A percentile compares a stretch with the other conserved stretches of the same genome.
These are phyloP conservation scores for Melanostigma gelatinosum DNA, from an alignment of 2,113 vertebrate species.

Conservation along the genomic window DNA sequence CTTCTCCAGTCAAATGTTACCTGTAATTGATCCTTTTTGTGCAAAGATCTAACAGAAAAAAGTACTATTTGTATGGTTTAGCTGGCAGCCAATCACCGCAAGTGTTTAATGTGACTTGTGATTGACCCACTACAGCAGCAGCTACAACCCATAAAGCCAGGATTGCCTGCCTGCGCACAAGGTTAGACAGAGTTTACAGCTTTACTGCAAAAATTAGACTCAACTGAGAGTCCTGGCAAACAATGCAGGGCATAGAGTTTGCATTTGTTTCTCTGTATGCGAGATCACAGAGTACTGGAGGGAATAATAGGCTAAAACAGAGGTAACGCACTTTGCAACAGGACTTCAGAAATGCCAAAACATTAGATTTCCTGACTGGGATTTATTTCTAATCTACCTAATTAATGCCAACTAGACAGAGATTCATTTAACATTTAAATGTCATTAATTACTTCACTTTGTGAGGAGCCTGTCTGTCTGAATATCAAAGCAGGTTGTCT, in stretches of 20 bases:
- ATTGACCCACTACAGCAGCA: not conserved
- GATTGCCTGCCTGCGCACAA: not conserved
- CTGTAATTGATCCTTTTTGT: not conserved
- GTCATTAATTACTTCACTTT: conserved; percentile 65
- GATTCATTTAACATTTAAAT: conserved; percentile 73
- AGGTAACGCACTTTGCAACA: conserved; percentile 42
- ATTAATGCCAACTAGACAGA: conserved; percentile 70
- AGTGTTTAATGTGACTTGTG: not conserved
- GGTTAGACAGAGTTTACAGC: not conserved
- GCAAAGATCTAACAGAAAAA: not conserved
- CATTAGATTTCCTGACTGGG: conserved; percentile 54
- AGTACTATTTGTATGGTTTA: not conserved
- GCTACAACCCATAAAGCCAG: not conserved
- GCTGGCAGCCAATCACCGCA: not conserved
- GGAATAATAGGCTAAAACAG: conserved; percentile 25
- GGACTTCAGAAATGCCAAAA: conserved; percentile 56
- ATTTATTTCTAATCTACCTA: conserved; percentile 67
- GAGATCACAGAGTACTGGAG: conserved; percentile 18
- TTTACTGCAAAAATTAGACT: not conserved
- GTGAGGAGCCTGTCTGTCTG: conserved; percentile 44
- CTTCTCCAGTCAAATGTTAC: not conserved
- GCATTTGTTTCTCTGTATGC: conserved; percentile 22
- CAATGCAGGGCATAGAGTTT: conserved; percentile 16
- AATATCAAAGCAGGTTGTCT: conserved; percentile 48
- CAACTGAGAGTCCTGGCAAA: not conserved